Percentiles rank a stretch among this genome's conserved stretches.
Evolutionary conservation across 2,113 vertebrate species (phyloP).

Genomic region (Bufo bufo): DNA sequence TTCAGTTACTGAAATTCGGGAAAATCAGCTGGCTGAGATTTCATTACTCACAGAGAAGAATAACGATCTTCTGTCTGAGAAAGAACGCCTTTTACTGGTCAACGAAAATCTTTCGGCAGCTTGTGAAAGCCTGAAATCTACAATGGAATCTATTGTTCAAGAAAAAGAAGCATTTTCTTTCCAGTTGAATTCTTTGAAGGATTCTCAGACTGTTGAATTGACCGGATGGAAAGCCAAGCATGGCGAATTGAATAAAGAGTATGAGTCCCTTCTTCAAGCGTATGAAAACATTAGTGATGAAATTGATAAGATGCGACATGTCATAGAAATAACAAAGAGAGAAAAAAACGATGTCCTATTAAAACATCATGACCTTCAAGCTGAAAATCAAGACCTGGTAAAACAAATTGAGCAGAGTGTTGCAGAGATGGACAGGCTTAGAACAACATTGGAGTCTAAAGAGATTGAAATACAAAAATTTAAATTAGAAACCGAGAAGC

Average conservation of each 20-base stretch:
- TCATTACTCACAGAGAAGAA: conserved; percentile 63
- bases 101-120: conserved; percentile 81
- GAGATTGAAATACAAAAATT: conserved; percentile 70
- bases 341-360: conserved; percentile 80
- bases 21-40: conserved; percentile 62
- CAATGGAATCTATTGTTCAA: conserved; percentile 85
- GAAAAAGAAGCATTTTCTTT: conserved; percentile 87
- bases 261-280: conserved; percentile 83
- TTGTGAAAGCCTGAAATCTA: conserved; percentile 85
- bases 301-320: conserved; percentile 86
- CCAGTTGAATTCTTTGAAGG: conserved; percentile 84
- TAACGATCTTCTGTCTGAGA: conserved; percentile 67
- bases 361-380: conserved; percentile 69
- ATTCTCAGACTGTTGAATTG: conserved; percentile 84
- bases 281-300: conserved; percentile 86
- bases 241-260: conserved; percentile 83
- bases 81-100: conserved; percentile 72
- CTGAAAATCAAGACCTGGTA: conserved; percentile 69
- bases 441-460: conserved; percentile 74
- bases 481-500: conserved; percentile 69
- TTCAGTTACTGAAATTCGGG: conserved; percentile 65
- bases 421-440: conserved; percentile 72
- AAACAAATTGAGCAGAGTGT: conserved; percentile 66
- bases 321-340: conserved; percentile 76
- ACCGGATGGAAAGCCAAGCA: conserved; percentile 85